Base-by-base conservation (phyloP, 1,140 invertebrate species). In the Contarinia nasturtii region DNA sequence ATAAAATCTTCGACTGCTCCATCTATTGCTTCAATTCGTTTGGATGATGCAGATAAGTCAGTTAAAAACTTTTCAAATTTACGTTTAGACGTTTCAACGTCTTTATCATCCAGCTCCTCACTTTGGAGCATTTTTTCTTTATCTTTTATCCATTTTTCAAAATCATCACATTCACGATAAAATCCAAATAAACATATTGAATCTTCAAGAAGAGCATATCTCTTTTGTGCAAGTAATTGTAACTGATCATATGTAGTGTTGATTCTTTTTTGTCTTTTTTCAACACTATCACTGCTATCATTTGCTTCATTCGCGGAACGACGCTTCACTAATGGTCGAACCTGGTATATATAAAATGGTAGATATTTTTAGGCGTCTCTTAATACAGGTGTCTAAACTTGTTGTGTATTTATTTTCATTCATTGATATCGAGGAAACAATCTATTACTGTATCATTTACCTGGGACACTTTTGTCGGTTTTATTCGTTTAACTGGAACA, bases 1-100 rank as follows among this genome's bases (percentile, higher is more conserved):
- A 82, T 73, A 59, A 98, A 85, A 51, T 90, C 85, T 46, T 90
- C 77, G 0, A 93, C 91, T 17, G 87, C 80, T 0, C 74, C 67
- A 57, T 95, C 90, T 47, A 98, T 86, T 36, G 80, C 78, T 54
- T 93, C 88, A 48, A 97, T 73, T 1, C 92, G 74, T 54, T 86
- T 87, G 2, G 82, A 86, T 20, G 86, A 91, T 0, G 91, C 93
- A 1, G 88, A 91, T 10, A 98, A 65, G 59, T 96, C 93, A 0
- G 93, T 97, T 4, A 96, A 73, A 65, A 97, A 89, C 68, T 93
- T 90, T 75, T 95, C 89, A 65, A 94, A 96, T 66, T 95, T 94
- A 56, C 88, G 76, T 61, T 88, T 90, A 15, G 90, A 87, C 18
- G 81, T 87, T 56, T 94, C 88, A n/a, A 97, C 89, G 55, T 83